phyloP scores from a whole-genome alignment of 2,888 invertebrate genomes.

The Chydorus sphaericus region DNA sequence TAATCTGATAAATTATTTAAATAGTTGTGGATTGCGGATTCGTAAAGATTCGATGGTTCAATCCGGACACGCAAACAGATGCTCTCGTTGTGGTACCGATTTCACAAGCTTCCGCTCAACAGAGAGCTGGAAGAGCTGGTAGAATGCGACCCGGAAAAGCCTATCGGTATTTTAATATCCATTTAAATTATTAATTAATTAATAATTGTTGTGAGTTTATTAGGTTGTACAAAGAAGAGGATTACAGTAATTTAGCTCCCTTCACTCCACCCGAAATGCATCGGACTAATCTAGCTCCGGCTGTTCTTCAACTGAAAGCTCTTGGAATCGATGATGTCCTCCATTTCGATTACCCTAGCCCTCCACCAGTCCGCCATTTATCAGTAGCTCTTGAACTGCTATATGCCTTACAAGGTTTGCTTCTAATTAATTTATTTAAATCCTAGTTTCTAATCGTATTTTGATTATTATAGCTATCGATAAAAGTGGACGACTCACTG shows the following conservation, averaged over 20 bases:
- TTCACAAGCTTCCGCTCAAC: conserved; percentile 75
- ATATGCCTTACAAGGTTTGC: conserved; percentile 47
- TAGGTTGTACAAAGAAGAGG: conserved; percentile 63
- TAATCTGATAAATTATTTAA: conserved; percentile 20
- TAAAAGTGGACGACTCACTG: conserved; percentile 56
- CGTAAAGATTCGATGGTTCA: conserved; percentile 83
- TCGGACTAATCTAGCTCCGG: conserved; percentile 66
- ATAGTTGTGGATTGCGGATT: conserved; percentile 90
- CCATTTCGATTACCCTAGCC: conserved; percentile 78
- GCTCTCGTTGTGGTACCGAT: conserved; percentile 66
- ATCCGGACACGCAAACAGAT: conserved; percentile 66
- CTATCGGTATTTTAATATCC: conserved; percentile 41
- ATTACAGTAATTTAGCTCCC: conserved; percentile 49
- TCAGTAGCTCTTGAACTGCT: conserved; percentile 71
- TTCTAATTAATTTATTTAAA: conserved; percentile 19
- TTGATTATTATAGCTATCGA: conserved; percentile 47
- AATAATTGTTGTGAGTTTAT: conserved; percentile 14
- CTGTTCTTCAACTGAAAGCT: conserved; percentile 80
- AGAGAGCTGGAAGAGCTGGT: conserved; percentile 86
- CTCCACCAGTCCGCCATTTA: conserved; percentile 79
- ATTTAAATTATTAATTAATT: neutral
- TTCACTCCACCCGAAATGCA: conserved; percentile 85
- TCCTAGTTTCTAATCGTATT: conserved; percentile 23
- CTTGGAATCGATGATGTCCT: conserved; percentile 84
- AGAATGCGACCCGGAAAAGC: conserved; percentile 69